Evolutionary conservation across 2,888 invertebrate species (phyloP).

Genomic region (Lepidocyrtinus sp.): DNA sequence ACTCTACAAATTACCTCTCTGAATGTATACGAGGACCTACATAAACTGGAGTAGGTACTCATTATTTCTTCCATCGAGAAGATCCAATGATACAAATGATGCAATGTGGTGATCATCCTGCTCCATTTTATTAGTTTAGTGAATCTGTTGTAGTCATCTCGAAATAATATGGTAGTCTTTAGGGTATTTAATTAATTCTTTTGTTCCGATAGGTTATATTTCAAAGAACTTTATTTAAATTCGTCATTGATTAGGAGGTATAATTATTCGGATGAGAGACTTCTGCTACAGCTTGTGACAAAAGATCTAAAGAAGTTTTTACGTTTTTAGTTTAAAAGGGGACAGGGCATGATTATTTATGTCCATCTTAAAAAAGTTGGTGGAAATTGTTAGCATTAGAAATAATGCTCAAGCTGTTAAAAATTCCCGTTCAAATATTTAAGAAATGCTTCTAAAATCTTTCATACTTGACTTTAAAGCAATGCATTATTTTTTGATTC

Average conservation of each 20-base stretch:
- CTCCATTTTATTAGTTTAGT: background rate
- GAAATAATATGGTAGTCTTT: too few relatives aligned
- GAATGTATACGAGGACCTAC: background rate
- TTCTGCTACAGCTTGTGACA: too few relatives aligned
- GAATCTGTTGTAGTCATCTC: background rate
- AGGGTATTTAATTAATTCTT: background rate
- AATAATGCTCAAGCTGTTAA: too few relatives aligned
- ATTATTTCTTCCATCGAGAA: slow-evolving; percentile 7
- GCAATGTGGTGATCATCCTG: background rate
- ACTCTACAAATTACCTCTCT: slow-evolving; percentile 4
- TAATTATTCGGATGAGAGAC: too few relatives aligned
- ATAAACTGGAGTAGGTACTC: slow-evolving; percentile 7
- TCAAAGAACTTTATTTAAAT: slow-evolving; percentile 20
- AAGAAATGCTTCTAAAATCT: background rate
- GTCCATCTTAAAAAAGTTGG: too few relatives aligned
- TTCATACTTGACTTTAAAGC: background rate
- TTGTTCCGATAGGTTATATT: slow-evolving; percentile 23
- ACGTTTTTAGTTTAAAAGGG: too few relatives aligned
- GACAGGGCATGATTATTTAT: too few relatives aligned
- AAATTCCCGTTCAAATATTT: too few relatives aligned
- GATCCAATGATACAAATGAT: background rate
- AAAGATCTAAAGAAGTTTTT: too few relatives aligned
- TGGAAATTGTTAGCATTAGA: too few relatives aligned
- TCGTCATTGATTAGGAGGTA: too few relatives aligned
- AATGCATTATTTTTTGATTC: slow-evolving; percentile 61